These are phyloP conservation scores for Gymnogyps californianus DNA, from an alignment of 2,113 vertebrate species.

Conservation along the genomic window DNA sequence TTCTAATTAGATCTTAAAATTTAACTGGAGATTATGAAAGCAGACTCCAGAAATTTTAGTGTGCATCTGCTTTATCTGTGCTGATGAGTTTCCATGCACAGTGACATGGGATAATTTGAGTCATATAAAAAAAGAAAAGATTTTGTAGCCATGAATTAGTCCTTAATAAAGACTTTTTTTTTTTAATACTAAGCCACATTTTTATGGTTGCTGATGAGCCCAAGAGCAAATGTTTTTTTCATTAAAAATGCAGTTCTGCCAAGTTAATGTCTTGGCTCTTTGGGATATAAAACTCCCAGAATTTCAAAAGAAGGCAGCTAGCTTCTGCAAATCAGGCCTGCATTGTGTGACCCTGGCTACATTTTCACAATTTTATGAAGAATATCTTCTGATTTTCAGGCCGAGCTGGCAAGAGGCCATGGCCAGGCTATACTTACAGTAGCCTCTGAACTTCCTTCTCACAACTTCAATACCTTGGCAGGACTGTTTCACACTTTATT, in stretches of 20 bases:
- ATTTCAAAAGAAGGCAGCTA: not conserved
- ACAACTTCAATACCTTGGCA: not conserved
- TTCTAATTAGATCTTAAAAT: not conserved
- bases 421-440: not conserved
- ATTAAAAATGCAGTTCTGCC: not conserved
- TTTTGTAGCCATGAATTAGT: not conserved
- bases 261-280: not conserved
- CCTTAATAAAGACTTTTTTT: not conserved
- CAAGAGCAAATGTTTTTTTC: not conserved
- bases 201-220: not conserved
- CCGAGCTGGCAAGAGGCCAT: not conserved
- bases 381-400: not conserved
- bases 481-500: not conserved
- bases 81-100: not conserved
- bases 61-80: not conserved
- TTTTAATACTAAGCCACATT: not conserved
- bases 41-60: not conserved
- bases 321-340: not conserved
- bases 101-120: not conserved
- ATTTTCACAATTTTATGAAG: not conserved
- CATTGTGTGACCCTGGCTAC: not conserved
- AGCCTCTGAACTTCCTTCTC: not conserved
- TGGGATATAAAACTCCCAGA: not conserved
- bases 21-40: not conserved
- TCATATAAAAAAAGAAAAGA: not conserved